A percentile compares a stretch with the other conserved stretches of the same genome.
Conservation (phyloP, 2,797 vertebrate genomes). For the Danio aesculapii region DNA sequence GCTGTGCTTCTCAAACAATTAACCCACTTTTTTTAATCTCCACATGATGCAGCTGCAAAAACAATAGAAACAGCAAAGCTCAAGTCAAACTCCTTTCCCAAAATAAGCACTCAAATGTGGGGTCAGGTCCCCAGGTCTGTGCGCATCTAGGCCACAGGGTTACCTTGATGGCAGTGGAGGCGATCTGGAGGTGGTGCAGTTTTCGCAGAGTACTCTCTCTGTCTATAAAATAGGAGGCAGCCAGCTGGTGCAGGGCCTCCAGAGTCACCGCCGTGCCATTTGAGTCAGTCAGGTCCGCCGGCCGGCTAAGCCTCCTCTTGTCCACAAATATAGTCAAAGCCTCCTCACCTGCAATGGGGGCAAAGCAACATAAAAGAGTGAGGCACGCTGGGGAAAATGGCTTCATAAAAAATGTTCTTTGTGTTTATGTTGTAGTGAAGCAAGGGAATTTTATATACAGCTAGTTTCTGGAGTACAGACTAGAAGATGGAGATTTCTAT, state of each 20-base stretch:
- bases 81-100: slow-evolving; percentile 50
- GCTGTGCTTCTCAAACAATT: slow-evolving; percentile 14
- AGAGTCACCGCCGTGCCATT: slow-evolving; percentile 87
- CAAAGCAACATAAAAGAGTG: slow-evolving; percentile 28
- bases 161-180: slow-evolving; percentile 95
- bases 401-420: background rate
- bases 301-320: slow-evolving; percentile 93
- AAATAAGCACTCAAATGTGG: slow-evolving; percentile 54
- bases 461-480: background rate
- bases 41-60: slow-evolving; percentile 55
- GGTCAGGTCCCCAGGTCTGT: slow-evolving; percentile 58
- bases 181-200: slow-evolving; percentile 96
- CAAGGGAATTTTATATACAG: background rate
- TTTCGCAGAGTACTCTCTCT: slow-evolving; percentile 92
- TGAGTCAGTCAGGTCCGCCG: slow-evolving; percentile 83
- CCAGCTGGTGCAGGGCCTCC: slow-evolving; percentile 94
- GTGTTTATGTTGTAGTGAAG: background rate
- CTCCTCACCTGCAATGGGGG: slow-evolving; percentile 87
- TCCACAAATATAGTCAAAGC: slow-evolving; percentile 98
- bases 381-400: background rate
- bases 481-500: background rate
- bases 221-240: slow-evolving; percentile 97
- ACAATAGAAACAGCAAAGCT: slow-evolving; percentile 54
- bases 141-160: slow-evolving; percentile 60
- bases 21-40: slow-evolving; percentile 33